Base-by-base conservation (phyloP, 2,113 vertebrate genomes). In the Chaetura pelagica region DNA sequence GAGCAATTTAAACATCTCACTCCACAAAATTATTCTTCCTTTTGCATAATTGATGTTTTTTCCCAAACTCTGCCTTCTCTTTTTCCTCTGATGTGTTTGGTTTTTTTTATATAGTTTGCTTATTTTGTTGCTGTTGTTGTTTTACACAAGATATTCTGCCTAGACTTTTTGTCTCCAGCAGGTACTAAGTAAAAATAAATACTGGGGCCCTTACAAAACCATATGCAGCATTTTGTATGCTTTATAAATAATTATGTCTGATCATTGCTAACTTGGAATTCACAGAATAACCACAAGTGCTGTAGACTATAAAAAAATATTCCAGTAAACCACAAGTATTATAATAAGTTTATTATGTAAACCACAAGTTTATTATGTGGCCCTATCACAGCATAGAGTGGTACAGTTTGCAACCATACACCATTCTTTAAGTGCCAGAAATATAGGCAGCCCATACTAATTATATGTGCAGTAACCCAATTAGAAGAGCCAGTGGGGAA, bases 381-480 rank as follows among this genome's bases (percentile, higher is more conserved):
- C 17, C 15, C 6, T 8, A 2, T 9, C 7, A 42, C 40, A 69
- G 34, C 59, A 54, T 13, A 55, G 3, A 73, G 48, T 51, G 15
- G 24, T 73, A 8, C 30, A 44, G 26, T 48, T 79, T 51, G 74
- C 17, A 83, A 15, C 14, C 23, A 15, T 1, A 58, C 46, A 21
- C 12, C 24, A 62, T 26, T 21, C 22, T 66, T 22, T 58, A 73
- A 58, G 21, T 66, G 46, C 13, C 54, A 88, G 22, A 75, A 86
- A 42, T 9, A 16, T 0, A n/a, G 11, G 38, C 34, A 64, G 5
- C 8, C 22, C 9, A 21, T 30, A 24, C 4, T 11, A 14, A 46
- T 81, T 57, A 9, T 32, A 38, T 3, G 4, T 19, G 20, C n/a
- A 69, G 7, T 40, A 59, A 20, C 19, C 44, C 58, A 76, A 18